A percentile compares a stretch with the other conserved stretches of the same genome.
Conservation (phyloP, 2,113 vertebrate genomes). For the Ardeotis arabs region DNA sequence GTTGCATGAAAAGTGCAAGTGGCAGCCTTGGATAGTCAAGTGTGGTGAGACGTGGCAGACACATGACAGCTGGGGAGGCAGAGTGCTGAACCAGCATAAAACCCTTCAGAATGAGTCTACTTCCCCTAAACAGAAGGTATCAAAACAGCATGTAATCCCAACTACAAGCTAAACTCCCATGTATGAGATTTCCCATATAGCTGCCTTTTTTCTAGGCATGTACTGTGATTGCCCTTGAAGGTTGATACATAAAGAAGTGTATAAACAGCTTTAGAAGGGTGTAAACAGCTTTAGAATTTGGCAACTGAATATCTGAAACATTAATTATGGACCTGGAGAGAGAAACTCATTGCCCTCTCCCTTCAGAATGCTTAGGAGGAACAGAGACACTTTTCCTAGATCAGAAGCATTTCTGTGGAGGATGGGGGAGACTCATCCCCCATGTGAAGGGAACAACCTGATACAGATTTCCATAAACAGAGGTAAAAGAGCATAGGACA, state of each 20-base stretch:
- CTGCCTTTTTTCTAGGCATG: background rate
- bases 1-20: background rate
- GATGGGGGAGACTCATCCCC: background rate
- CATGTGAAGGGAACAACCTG: background rate
- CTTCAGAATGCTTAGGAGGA: background rate
- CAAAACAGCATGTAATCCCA: background rate
- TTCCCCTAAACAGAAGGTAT: background rate
- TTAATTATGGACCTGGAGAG: background rate
- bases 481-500: background rate
- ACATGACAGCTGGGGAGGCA: background rate
- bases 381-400: background rate
- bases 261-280: background rate
- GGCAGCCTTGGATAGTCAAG: background rate
- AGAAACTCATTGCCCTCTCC: fast-evolving
- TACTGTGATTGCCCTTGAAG: background rate
- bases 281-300: background rate
- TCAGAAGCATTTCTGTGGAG: background rate
- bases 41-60: background rate
- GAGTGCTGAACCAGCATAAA: fast-evolving
- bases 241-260: background rate
- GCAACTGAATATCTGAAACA: background rate
- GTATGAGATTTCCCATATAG: background rate
- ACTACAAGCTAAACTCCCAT: background rate
- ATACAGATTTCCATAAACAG: background rate
- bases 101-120: background rate